A percentile compares a stretch with the other conserved stretches of the same genome.
These are phyloP conservation scores for Lacanobia oleracea DNA, from an alignment of 2,888 invertebrate species.

Conservation along the genomic window DNA sequence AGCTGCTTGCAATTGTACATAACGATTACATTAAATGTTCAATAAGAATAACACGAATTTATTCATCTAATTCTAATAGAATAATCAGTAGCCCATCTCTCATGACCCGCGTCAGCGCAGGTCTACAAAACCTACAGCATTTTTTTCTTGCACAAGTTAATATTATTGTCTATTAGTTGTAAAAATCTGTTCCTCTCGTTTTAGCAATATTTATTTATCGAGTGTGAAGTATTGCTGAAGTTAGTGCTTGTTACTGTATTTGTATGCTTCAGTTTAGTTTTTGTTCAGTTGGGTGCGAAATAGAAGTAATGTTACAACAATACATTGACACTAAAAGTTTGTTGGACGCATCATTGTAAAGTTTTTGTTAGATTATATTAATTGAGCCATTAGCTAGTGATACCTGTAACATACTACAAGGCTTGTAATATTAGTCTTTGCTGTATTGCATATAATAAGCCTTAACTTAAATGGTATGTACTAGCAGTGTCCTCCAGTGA, in stretches of 20 bases:
- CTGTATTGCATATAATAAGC: slow-evolving; percentile 50
- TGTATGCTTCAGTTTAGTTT: slow-evolving; percentile 50
- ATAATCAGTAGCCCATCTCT: slow-evolving; percentile 44
- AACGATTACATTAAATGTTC: slow-evolving; percentile 61
- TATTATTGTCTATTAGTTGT: slow-evolving; percentile 57
- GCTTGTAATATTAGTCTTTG: slow-evolving; percentile 43
- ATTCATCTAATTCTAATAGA: slow-evolving; percentile 61
- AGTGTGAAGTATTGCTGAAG: slow-evolving; percentile 52
- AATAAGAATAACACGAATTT: slow-evolving; percentile 68
- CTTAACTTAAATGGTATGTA: slow-evolving; percentile 52
- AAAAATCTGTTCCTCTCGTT: slow-evolving; percentile 62
- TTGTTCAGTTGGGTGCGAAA: slow-evolving; percentile 38
- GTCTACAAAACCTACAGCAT: slow-evolving; percentile 54
- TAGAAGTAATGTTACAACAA: slow-evolving; percentile 45
- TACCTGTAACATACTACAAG: slow-evolving; percentile 49
- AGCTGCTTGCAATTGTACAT: slow-evolving; percentile 67
- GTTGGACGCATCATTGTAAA: slow-evolving; percentile 54
- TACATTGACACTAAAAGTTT: slow-evolving; percentile 47
- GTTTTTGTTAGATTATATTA: slow-evolving; percentile 60
- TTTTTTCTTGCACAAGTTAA: slow-evolving; percentile 65
- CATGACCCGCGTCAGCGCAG: slow-evolving; percentile 24
- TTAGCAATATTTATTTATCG: slow-evolving; percentile 62
- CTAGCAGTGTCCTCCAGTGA: slow-evolving; percentile 56
- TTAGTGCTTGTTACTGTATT: slow-evolving; percentile 47
- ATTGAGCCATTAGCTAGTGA: slow-evolving; percentile 57